Base-by-base conservation (phyloP, 1,140 invertebrate species). In the Diploscapter pachys region DNA sequence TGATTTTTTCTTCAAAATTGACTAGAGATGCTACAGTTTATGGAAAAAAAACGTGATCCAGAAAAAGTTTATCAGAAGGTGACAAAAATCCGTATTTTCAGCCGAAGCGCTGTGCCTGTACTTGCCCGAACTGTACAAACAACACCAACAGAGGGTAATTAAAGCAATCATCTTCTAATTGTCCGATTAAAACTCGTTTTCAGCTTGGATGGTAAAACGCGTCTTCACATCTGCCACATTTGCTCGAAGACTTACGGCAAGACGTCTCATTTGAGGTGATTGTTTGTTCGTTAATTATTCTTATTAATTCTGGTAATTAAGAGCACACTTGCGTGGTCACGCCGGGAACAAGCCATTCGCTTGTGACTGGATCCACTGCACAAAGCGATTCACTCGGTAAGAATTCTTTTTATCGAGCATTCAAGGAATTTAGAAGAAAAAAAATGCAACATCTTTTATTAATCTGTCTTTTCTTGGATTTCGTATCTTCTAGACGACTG, bases 241-340 rank as follows among this genome's bases (percentile, higher is more conserved):
- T 99, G 96, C 88, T 93, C 94, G 51, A 99, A 99, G 89, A 95
- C 98, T 70, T 99, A 92, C 86, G 91, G 91, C 13, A 92, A 92
- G 85, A 92, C 91, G 66, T 92, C 91, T 3, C 91, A 92, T 85
- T 86, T 92, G 5, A 91, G 57, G 57, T 59, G 9, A 59, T 11
- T 59, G 9, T 59, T 59, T 59, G 9, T 59, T 59, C 31, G 9
- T 59, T 59, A 2, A 59, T 59, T 59, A 59, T 11, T 2, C 2
- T 59, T 59, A 59, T 11, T 11, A 59, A 59, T 59, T 11, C 57
- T 0, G 57, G 9, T 11, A 59, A 11, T 59, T 59, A 11, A 59
- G 92, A 81, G 91, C 91, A 3, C 91, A 92, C 86, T 86, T 92
- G 4, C 86, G 88, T 80, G 87, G 89, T 86, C 88, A 89, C 81